A percentile compares a stretch with the other conserved stretches of the same genome.
phyloP scores from a whole-genome alignment of 2,113 vertebrate genomes.

The Callopanchax toddi region DNA sequence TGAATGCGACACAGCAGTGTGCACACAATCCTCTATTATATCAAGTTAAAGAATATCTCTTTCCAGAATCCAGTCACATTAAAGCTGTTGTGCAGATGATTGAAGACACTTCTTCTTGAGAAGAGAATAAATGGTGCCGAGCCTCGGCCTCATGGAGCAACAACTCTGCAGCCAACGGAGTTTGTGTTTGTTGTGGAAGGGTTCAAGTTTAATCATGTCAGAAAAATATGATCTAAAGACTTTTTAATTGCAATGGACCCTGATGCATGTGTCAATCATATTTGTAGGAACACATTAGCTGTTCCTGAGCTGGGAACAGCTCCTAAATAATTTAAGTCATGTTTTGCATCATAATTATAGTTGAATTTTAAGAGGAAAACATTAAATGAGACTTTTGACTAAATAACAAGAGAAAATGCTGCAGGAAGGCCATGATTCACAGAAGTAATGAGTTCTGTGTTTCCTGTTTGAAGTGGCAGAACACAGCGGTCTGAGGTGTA shows the following conservation, averaged over 20 bases:
- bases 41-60: no score
- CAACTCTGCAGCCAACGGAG: slow-evolving; percentile 8
- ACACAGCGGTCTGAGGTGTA: no score
- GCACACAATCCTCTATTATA: not conserved
- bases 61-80: no score
- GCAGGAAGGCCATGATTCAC: slow-evolving; percentile 10
- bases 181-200: not conserved
- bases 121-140: not conserved
- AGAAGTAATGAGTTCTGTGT: slow-evolving; percentile 10
- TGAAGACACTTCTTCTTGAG: not conserved
- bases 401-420: slow-evolving; percentile 14
- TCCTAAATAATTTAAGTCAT: no score
- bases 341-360: slow-evolving; percentile 14
- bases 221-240: not conserved
- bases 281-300: no score
- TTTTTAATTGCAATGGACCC: no score
- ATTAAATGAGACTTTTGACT: not conserved
- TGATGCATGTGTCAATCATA: no score
- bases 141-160: not conserved
- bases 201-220: not conserved
- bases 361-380: slow-evolving; percentile 4
- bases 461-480: slow-evolving; percentile 6
- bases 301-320: no score
- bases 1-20: no score
- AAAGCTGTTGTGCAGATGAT: no score